phyloP scores from a whole-genome alignment of 2,797 vertebrate genomes.

The Tympanoctomys barrerae region DNA sequence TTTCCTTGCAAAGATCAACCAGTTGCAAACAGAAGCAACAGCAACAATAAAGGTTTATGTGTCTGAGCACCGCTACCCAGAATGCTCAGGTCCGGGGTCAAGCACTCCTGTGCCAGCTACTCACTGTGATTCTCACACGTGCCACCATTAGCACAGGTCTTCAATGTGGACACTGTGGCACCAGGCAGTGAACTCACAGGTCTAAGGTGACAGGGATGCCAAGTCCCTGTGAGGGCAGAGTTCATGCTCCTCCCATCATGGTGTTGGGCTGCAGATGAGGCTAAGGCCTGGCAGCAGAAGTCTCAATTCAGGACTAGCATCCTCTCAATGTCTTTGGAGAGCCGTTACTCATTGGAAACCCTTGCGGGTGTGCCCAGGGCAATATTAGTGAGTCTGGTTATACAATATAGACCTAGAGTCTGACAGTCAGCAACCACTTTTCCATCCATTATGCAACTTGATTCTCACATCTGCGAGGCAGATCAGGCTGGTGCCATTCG shows the following conservation, averaged over 20 bases:
- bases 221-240: not conserved
- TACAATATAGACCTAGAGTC: not conserved
- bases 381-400: not conserved
- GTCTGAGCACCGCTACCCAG: fast-evolving
- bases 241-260: fast-evolving
- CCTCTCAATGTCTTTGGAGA: not conserved
- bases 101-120: not conserved
- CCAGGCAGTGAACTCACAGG: not conserved
- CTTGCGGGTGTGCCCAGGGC: not conserved
- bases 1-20: not conserved
- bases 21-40: not conserved
- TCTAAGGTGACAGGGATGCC: not conserved
- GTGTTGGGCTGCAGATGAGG: not conserved
- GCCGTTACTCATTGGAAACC: not conserved
- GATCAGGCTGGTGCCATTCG: not conserved
- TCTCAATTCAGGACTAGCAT: not conserved
- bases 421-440: not conserved
- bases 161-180: not conserved
- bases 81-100: not conserved
- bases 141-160: not conserved
- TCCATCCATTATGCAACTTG: not conserved
- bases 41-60: not conserved
- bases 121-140: not conserved
- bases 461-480: not conserved
- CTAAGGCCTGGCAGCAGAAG: not conserved